Evolutionary conservation across 37 sponge, comb jelly and placozoan species (phyloP).

Genomic region (Oopsacas minuta): DNA sequence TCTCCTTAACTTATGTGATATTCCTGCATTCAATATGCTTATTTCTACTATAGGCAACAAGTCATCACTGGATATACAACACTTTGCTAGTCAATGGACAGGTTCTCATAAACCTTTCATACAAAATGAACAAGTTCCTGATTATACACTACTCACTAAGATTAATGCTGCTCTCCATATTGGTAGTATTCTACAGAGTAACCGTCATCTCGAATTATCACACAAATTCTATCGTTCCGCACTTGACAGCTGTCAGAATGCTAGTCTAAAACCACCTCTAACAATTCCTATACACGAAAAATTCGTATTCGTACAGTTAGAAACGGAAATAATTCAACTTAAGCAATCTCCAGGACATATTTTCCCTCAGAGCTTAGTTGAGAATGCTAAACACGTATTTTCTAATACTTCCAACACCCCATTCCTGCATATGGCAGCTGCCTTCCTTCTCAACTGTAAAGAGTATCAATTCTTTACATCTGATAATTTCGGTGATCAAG

Average conservation of each 20-base stretch:
- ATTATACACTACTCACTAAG: not conserved
- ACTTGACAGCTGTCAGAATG: not conserved
- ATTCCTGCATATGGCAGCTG: constrained; percentile 31
- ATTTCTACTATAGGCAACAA: not conserved
- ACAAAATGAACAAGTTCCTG: not conserved
- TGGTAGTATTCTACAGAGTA: constrained; percentile 1
- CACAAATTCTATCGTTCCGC: not conserved
- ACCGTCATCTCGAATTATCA: not conserved
- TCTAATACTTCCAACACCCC: not conserved
- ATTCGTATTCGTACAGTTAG: not conserved
- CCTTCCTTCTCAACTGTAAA: constrained; percentile 50
- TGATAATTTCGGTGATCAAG: not conserved
- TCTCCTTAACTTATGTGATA: not conserved
- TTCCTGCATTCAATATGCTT: not conserved
- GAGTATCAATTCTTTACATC: constrained; percentile 31
- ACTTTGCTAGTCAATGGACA: not conserved
- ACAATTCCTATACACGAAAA: not conserved
- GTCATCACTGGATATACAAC: not conserved
- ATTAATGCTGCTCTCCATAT: not conserved
- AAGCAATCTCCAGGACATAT: not conserved
- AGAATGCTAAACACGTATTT: not conserved
- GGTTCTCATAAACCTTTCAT: not conserved
- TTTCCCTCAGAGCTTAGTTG: constrained; percentile 7
- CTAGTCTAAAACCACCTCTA: not conserved
- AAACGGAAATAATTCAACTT: not conserved